Evolutionary conservation across 1,140 invertebrate species (phyloP).

Genomic region (Drosophila punjabiensis): DNA sequence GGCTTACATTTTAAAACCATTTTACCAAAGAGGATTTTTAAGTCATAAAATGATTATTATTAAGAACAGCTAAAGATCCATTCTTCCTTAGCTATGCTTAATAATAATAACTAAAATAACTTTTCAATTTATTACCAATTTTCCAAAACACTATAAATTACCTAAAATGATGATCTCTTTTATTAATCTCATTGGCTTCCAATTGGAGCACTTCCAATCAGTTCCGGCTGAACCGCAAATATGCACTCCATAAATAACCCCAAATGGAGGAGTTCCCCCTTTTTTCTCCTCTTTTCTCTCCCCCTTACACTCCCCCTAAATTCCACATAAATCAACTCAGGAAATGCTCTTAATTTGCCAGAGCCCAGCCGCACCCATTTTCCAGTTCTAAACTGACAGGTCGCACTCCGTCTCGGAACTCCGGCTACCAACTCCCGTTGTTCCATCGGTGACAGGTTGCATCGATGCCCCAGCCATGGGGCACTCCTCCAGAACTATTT

Average conservation of each 20-base stretch:
- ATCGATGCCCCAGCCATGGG: background rate
- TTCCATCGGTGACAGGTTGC: slow-evolving; percentile 41
- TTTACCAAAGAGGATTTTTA: background rate
- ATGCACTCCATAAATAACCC: slow-evolving; percentile 51
- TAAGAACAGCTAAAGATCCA: background rate
- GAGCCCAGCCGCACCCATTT: slow-evolving; percentile 34
- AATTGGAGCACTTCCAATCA: slow-evolving; percentile 22
- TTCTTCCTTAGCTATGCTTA: too few species aligned
- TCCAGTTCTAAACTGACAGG: slow-evolving; percentile 24
- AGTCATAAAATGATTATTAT: background rate
- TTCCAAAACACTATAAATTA: slow-evolving; percentile 9
- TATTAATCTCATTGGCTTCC: background rate
- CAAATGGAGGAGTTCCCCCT: slow-evolving; percentile 13
- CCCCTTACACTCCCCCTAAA: slow-evolving; percentile 26
- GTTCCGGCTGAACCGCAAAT: slow-evolving; percentile 31
- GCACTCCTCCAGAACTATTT: slow-evolving; percentile 17
- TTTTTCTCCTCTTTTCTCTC: background rate
- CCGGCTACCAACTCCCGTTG: slow-evolving; percentile 36
- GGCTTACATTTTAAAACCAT: background rate
- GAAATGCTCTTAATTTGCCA: slow-evolving; percentile 69
- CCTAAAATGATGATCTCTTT: background rate
- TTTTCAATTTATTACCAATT: background rate
- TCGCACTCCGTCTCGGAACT: slow-evolving; percentile 45
- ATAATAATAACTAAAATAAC: too few species aligned
- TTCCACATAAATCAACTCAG: slow-evolving; percentile 70